Percentiles rank a stretch among this genome's conserved stretches.
Conservation (phyloP, 64 coral and sea anemone genomes). For the Stylophora pistillata region DNA sequence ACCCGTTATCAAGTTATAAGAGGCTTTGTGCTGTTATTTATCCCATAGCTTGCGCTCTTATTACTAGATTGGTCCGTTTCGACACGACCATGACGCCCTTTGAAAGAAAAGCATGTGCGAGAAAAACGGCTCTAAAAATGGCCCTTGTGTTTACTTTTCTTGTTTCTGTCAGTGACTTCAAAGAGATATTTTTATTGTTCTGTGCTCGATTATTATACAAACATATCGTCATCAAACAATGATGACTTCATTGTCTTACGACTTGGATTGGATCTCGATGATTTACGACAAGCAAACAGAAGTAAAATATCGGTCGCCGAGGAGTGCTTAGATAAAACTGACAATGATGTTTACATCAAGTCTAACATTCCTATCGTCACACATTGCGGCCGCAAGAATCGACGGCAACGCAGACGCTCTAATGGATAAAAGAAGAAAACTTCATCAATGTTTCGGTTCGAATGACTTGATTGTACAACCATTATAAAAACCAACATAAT, state of each 20-base stretch:
- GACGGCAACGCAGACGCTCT: not conserved
- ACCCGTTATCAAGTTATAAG: conserved; percentile 4
- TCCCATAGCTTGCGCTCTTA: not conserved
- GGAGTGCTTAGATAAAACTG: not conserved
- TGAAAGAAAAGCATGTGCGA: not conserved
- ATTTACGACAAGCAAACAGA: conserved; percentile 2
- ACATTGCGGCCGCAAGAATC: not conserved
- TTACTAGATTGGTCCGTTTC: not conserved
- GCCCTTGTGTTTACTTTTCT: not conserved
- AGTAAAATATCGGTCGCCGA: not conserved
- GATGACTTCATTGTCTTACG: conserved; percentile 17
- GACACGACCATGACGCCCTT: not conserved
- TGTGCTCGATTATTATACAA: conserved; percentile 17
- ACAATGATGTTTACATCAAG: not conserved
- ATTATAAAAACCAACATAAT: conserved; percentile 56
- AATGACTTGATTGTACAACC: not conserved
- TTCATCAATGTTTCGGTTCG: conserved; percentile 12
- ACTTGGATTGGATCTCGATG: conserved; percentile 16
- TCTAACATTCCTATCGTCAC: not conserved
- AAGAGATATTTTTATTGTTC: conserved; percentile 55
- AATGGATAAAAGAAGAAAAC: not conserved
- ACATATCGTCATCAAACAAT: conserved; percentile 19
- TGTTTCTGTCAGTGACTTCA: conserved; percentile 7
- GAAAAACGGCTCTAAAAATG: not conserved
- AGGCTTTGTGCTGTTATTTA: not conserved